Base-by-base conservation (phyloP, 1,140 invertebrate genomes). In the Drosophila repleta region DNA sequence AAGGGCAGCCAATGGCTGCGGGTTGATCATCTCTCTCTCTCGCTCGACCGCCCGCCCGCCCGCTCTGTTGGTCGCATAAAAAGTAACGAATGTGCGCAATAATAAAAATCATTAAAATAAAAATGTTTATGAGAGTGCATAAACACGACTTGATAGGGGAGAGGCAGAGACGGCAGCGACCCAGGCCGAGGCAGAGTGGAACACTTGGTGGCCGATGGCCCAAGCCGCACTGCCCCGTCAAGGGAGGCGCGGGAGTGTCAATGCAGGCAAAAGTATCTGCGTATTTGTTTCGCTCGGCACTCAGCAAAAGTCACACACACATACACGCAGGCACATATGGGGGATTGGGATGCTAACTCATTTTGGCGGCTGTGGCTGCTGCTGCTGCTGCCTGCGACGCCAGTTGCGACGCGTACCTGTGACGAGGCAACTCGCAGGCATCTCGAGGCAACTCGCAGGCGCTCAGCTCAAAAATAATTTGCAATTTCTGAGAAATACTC, bases 61-160 rank as follows among this genome's bases (percentile, higher is more conserved):
- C 7, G 4, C 29, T 29, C 32, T 75, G 72, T 83, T 56, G 43
- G 68, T 29, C 71, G 83, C 78, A 88, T 88, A 88, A 88, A 88
- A 88, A 88, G 83, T 88, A 88, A 88, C 83, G 83, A 88, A 88
- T 88, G 83, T 89, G 83, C 83, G 76, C 83, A 88, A 88, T 88
- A 88, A 88, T 88, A 88, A 88, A 88, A 88, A 89, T 88, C 83
- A 88, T 88, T 88, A 88, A 88, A 88, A 89, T 88, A 88, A 89
- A 88, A 88, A 88, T 88, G 83, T 88, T 88, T 88, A 88, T 88
- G 83, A 88, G 83, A 88, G 87, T 81, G 84, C 84, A 88, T 88
- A 88, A 88, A 88, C 79, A 88, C 83, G 72, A 74, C 82, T 87
- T 81, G 11, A 35, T 75, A 76, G 76, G 68, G 52, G 18, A 52